Conservation (phyloP, 2,113 vertebrate genomes). For the Corythornis cristatus region DNA sequence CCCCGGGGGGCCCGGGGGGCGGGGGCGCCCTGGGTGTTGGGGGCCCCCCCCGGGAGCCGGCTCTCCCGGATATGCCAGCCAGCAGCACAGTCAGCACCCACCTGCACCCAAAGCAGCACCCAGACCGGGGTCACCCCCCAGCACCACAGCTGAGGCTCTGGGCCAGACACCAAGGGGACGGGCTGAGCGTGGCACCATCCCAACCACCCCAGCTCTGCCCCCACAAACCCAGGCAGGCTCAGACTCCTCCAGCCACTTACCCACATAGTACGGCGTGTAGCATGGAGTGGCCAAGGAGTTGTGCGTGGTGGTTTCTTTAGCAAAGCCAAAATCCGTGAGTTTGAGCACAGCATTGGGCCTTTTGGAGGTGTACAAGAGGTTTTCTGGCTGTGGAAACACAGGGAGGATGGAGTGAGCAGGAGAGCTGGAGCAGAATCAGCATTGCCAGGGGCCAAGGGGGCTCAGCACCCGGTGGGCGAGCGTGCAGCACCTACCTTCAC, state of each 20-base stretch:
- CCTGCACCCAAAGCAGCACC: background rate
- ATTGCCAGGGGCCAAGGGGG: rapidly evolving
- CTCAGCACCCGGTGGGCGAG: rapidly evolving
- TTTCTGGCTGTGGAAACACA: conserved; percentile 85
- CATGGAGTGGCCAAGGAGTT: conserved; percentile 97
- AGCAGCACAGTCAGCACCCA: background rate
- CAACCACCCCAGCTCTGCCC: background rate
- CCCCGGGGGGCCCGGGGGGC: too few relatives aligned
- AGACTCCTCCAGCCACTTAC: conserved; percentile 74
- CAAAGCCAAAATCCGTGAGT: conserved; percentile 98
- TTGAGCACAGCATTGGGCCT: conserved; percentile 89
- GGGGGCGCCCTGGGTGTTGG: background rate
- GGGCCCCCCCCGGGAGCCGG: background rate
- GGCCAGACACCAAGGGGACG: background rate
- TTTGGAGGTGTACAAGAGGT: conserved; percentile 93
- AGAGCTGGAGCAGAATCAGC: background rate
- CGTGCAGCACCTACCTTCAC: conserved; percentile 84
- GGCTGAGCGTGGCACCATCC: rapidly evolving
- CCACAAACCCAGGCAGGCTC: background rate
- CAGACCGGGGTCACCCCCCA: too few relatives aligned
- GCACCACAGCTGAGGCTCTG: rapidly evolving
- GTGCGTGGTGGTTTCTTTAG: conserved; percentile 96
- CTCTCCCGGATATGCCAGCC: rapidly evolving
- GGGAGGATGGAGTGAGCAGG: background rate
- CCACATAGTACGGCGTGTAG: conserved; percentile 98